Percentiles rank a stretch among this genome's conserved stretches.
Evolutionary conservation across 2,797 vertebrate genomes (phyloP).

Genomic region (Thaleichthys pacificus): DNA sequence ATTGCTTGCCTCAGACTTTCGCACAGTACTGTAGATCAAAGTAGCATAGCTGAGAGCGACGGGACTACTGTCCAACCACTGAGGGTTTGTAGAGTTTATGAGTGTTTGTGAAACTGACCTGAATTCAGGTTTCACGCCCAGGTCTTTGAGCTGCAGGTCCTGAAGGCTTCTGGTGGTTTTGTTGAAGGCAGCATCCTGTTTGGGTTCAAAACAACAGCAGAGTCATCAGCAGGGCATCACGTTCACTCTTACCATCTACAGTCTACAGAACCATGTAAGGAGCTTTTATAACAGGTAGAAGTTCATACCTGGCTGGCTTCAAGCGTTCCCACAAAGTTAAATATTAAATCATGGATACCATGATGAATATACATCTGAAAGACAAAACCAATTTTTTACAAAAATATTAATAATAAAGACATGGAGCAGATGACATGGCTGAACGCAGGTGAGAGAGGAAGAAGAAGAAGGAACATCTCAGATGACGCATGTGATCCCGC

Average conservation of each 20-base stretch:
- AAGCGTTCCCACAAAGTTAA: constrained; percentile 92
- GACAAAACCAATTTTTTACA: not conserved
- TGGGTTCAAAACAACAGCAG: not conserved
- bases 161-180: constrained; percentile 94
- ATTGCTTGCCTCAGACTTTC: no score
- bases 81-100: not conserved
- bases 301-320: constrained; percentile 88
- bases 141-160: constrained; percentile 93
- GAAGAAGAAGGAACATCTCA: no score
- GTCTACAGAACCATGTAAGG: not conserved
- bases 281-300: not conserved
- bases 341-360: constrained; percentile 90
- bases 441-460: not conserved
- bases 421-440: not conserved
- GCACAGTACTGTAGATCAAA: no score
- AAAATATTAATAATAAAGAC: not conserved
- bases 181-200: constrained; percentile 94
- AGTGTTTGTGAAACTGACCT: constrained; percentile 74
- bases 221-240: not conserved
- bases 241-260: not conserved
- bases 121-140: constrained; percentile 92
- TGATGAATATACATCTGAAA: constrained; percentile 93
- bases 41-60: no score
- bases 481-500: not conserved
- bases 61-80: no score